phyloP scores from a whole-genome alignment of 1,140 invertebrate species.

The Eufriesea mexicana region DNA sequence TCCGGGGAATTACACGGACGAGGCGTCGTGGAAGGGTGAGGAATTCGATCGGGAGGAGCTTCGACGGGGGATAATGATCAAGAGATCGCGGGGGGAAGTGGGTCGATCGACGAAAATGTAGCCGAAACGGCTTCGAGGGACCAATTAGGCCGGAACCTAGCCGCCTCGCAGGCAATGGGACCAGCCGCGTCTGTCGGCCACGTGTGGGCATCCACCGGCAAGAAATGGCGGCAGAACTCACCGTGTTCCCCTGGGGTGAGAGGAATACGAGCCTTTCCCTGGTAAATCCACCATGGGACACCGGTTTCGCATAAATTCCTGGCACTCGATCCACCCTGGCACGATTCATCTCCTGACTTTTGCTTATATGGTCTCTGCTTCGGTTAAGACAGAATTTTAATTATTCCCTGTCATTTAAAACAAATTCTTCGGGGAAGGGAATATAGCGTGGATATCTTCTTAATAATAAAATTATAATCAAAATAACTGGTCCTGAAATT shows the following conservation, averaged over 20 bases:
- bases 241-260: neutral
- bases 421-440: too few relatives aligned
- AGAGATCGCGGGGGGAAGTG: conserved; percentile 62
- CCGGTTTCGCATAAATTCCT: conserved; percentile 24
- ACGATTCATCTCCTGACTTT: neutral
- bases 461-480: too few relatives aligned
- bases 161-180: conserved; percentile 14
- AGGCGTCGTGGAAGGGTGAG: conserved; percentile 17
- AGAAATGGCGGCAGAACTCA: conserved; percentile 50
- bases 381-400: too few relatives aligned
- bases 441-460: too few relatives aligned
- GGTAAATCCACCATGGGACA: neutral
- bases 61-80: conserved; percentile 64
- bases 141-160: conserved; percentile 68
- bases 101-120: conserved; percentile 46
- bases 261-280: conserved; percentile 24
- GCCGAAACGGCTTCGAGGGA: neutral
- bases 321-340: neutral
- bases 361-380: too few relatives aligned
- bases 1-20: neutral
- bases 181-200: conserved; percentile 54
- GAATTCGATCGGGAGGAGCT: conserved; percentile 56
- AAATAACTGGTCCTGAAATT: too few relatives aligned
- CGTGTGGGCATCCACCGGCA: conserved; percentile 54
- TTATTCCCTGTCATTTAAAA: too few relatives aligned